These are phyloP conservation scores for Prosapia bicincta DNA, from an alignment of 2,888 invertebrate genomes.

Conservation along the genomic window DNA sequence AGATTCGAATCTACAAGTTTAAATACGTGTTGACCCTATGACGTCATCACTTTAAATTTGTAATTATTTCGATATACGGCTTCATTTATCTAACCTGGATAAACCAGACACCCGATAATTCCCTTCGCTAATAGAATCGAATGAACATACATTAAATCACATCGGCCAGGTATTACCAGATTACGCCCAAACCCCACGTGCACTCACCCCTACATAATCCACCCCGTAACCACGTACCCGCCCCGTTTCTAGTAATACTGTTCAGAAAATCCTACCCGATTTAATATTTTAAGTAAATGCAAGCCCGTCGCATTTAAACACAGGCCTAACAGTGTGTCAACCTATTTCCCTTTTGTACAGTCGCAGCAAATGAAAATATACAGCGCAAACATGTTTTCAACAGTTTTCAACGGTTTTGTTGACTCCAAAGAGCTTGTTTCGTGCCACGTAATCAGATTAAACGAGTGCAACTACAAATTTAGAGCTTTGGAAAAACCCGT, in stretches of 20 bases:
- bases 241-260: background rate
- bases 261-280: background rate
- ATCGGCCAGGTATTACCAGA: background rate
- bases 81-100: too few species aligned
- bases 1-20: too few species aligned
- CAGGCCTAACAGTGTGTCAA: background rate
- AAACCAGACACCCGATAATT: background rate
- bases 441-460: background rate
- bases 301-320: background rate
- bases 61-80: too few species aligned
- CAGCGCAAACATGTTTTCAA: background rate
- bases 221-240: background rate
- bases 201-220: background rate
- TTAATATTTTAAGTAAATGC: background rate
- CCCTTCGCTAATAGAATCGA: background rate
- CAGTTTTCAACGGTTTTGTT: background rate
- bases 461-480: background rate
- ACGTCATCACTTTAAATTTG: too few species aligned
- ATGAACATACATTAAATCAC: background rate
- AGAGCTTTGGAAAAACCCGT: background rate
- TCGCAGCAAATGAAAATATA: background rate
- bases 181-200: background rate
- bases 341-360: background rate
- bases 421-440: background rate
- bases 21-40: too few species aligned